phyloP scores from a whole-genome alignment of 2,888 invertebrate genomes.

The Emmelina monodactyla region DNA sequence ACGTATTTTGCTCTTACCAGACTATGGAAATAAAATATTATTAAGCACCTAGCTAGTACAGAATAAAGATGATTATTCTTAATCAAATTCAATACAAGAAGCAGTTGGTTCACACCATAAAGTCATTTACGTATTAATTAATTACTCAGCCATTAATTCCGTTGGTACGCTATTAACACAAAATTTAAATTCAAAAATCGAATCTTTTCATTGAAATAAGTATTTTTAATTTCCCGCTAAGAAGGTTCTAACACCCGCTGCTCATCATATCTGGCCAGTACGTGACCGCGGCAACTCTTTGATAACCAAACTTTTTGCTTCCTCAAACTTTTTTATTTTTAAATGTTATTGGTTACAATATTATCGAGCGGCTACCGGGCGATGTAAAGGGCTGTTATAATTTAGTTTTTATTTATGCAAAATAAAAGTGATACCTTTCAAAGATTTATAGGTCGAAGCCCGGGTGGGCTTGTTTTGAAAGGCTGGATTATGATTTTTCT shows the following conservation, averaged over 20 bases:
- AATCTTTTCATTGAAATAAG: constrained; percentile 19
- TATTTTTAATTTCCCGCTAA: constrained; percentile 47
- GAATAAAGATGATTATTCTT: no score
- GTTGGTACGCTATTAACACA: no score
- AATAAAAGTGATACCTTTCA: constrained; percentile 49
- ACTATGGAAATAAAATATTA: no score
- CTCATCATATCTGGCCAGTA: constrained; percentile 53
- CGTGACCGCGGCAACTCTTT: constrained; percentile 60
- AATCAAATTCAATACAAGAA: no score
- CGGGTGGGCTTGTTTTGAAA: constrained; percentile 26
- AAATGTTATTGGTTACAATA: constrained; percentile 60
- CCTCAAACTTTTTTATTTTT: constrained; percentile 43
- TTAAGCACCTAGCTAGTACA: no score
- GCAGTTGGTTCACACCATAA: no score
- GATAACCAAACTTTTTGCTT: constrained; percentile 48
- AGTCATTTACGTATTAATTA: constrained; percentile 2
- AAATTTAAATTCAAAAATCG: constrained; percentile 18
- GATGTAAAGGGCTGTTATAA: constrained; percentile 55
- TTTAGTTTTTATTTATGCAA: constrained; percentile 63
- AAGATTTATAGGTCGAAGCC: constrained; percentile 47
- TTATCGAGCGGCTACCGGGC: constrained; percentile 60
- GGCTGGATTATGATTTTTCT: not conserved
- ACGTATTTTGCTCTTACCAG: no score
- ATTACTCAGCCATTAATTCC: not conserved
- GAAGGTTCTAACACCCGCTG: constrained; percentile 43